Evolutionary conservation across 35 echinoderm and acorn worm genomes (phyloP), one percentile per base, ranked within the genome.

Genomic region (Amphiura filiformis): DNA sequence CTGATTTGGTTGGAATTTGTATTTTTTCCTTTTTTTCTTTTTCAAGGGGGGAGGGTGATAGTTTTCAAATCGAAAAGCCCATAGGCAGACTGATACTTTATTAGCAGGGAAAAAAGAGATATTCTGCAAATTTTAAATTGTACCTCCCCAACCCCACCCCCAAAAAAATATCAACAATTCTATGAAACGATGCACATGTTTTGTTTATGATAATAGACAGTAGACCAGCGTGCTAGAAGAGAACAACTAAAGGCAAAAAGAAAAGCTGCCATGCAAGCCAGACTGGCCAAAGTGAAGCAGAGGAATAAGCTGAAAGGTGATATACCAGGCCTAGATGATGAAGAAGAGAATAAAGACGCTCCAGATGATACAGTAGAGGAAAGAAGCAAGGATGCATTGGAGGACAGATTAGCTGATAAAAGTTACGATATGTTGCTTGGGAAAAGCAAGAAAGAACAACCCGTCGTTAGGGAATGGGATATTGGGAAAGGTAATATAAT

Each of bases 181-280:
- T n/a, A n/a, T n/a, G n/a, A n/a, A n/a, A n/a, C n/a, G n/a, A n/a
- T n/a, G n/a, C n/a, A n/a, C n/a, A n/a, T n/a, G n/a, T n/a, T n/a
- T n/a, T n/a, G n/a, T n/a, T n/a, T n/a, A n/a, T n/a, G n/a, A n/a
- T n/a, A 76, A 11, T 64, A 96, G 93, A 99, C 96, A 3, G 22
- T 90, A 31, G 93, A 94, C 22, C 93, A 94, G 84, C 90, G 96
- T 61, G 41, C 47, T 20, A 88, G 87, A 65, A 82, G 93, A 37
- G 90, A 99, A 38, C 86, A 93, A 84, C 84, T 99, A 14, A 99
- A 95, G 88, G 87, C 83, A 13, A 99, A 99, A 76, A 78, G 96
- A 11, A 99, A 99, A 85, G 92, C 96, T 17, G 93, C 93, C 52
- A 36, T 99, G 78, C 61, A 94, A 44, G 90, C 89, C 5, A 85